Evolutionary conservation across 2,888 invertebrate genomes (phyloP).

Genomic region (Himalopsyche japonica): DNA sequence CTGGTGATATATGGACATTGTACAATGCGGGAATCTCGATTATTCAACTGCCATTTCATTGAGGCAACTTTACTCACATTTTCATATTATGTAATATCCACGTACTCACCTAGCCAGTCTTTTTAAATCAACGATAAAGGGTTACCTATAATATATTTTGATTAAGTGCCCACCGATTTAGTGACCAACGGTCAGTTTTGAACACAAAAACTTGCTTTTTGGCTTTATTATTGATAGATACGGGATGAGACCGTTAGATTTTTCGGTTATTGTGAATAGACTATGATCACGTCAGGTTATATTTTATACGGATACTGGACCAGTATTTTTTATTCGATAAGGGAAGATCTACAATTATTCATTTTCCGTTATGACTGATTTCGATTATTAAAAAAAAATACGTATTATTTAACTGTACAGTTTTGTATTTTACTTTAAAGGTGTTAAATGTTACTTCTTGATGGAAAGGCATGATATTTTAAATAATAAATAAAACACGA

Average conservation of each 20-base stretch:
- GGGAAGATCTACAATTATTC: background rate
- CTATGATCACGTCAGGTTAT: background rate
- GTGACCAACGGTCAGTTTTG: slow-evolving; percentile 35
- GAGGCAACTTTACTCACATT: background rate
- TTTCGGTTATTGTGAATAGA: background rate
- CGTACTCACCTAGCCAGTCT: background rate
- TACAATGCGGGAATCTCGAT: slow-evolving; percentile 30
- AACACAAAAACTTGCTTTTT: slow-evolving; percentile 21
- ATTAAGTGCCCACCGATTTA: slow-evolving; percentile 25
- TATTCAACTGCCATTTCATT: slow-evolving; percentile 15
- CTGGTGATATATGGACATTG: background rate
- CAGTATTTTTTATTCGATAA: background rate
- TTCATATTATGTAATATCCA: background rate
- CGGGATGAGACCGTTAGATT: slow-evolving; percentile 32
- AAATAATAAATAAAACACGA: too few species aligned
- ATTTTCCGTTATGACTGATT: background rate
- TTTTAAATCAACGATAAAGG: slow-evolving; percentile 36
- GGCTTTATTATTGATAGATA: slow-evolving; percentile 22
- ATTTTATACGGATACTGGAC: background rate
- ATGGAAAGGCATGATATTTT: too few species aligned
- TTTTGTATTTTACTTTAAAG: too few species aligned
- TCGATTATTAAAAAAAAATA: background rate
- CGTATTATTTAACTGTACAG: too few species aligned
- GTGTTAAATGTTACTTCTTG: too few species aligned
- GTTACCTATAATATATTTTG: slow-evolving; percentile 27